Percentiles rank a stretch among this genome's conserved stretches.
phyloP scores from a whole-genome alignment of 1,140 invertebrate genomes.

The Augochlora pura region DNA sequence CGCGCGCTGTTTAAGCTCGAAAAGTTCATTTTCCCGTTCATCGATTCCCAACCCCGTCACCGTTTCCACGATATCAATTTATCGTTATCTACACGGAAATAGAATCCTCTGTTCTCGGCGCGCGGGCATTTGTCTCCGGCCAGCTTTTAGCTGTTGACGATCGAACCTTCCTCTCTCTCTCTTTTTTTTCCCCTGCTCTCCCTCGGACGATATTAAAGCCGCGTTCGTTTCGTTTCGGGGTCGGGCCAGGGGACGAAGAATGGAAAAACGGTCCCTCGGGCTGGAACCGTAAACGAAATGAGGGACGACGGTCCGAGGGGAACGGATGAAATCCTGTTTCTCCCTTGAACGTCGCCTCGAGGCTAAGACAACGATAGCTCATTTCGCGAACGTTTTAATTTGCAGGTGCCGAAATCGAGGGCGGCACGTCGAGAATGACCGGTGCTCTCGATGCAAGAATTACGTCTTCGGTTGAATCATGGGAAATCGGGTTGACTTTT shows the following conservation, averaged over 20 bases:
- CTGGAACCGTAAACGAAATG: not conserved
- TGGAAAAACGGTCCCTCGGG: not conserved
- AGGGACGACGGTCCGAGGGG: not conserved
- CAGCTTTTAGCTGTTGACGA: not conserved
- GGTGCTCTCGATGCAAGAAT: no score
- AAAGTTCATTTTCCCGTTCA: slow-evolving; percentile 50
- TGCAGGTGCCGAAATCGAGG: no score
- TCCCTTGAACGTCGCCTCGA: not conserved
- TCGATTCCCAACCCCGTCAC: slow-evolving; percentile 16
- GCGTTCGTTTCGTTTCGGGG: not conserved
- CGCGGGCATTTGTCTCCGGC: not conserved
- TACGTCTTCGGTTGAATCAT: no score
- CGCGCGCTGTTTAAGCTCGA: slow-evolving; percentile 32
- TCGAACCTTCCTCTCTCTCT: not conserved
- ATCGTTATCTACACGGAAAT: slow-evolving; percentile 34
- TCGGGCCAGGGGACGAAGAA: not conserved
- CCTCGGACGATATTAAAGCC: not conserved
- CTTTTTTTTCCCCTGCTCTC: not conserved
- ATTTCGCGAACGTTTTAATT: not conserved
- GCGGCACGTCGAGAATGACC: no score
- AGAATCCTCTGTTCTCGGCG: slow-evolving; percentile 4
- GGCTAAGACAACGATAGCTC: not conserved
- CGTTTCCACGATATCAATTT: slow-evolving; percentile 34
- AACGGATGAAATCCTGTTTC: not conserved
- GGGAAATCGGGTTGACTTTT: no score